Conservation (phyloP, 2,888 invertebrate genomes). For the Ecliptopera silaceata region DNA sequence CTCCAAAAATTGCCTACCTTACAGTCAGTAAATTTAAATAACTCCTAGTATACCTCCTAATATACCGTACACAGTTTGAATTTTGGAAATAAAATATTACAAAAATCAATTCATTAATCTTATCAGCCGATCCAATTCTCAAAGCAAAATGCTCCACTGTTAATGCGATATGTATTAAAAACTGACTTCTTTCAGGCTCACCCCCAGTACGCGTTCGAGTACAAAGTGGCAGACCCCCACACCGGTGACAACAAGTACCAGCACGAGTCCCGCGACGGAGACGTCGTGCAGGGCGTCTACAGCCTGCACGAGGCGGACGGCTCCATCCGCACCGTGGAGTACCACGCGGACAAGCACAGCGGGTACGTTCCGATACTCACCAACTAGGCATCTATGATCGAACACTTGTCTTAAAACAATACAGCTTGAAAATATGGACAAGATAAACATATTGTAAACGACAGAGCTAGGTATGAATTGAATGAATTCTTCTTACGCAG, state of each 20-base stretch:
- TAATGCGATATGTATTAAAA: not conserved
- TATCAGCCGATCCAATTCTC: not conserved
- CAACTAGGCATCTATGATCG: too few species aligned
- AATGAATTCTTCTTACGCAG: too few species aligned
- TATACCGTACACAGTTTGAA: too few species aligned
- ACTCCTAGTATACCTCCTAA: too few species aligned
- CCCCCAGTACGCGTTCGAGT: constrained; percentile 80
- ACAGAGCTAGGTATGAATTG: too few species aligned
- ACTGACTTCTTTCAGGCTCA: constrained; percentile 53
- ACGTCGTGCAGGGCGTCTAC: constrained; percentile 82
- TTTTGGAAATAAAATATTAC: too few species aligned
- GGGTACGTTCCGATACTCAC: constrained; percentile 71
- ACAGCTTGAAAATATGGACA: too few species aligned
- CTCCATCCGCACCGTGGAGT: constrained; percentile 80
- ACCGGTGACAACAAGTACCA: constrained; percentile 83
- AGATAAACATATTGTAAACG: too few species aligned
- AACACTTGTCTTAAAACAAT: too few species aligned
- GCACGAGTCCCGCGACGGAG: constrained; percentile 79
- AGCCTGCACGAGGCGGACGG: constrained; percentile 82
- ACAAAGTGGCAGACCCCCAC: constrained; percentile 78
- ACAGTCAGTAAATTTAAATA: too few species aligned
- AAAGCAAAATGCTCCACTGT: not conserved
- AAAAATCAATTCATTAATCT: not conserved
- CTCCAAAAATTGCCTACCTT: too few species aligned
- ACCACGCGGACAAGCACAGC: constrained; percentile 75